Base-by-base conservation (phyloP, 2,797 vertebrate genomes). In the Borostomias antarcticus region DNA sequence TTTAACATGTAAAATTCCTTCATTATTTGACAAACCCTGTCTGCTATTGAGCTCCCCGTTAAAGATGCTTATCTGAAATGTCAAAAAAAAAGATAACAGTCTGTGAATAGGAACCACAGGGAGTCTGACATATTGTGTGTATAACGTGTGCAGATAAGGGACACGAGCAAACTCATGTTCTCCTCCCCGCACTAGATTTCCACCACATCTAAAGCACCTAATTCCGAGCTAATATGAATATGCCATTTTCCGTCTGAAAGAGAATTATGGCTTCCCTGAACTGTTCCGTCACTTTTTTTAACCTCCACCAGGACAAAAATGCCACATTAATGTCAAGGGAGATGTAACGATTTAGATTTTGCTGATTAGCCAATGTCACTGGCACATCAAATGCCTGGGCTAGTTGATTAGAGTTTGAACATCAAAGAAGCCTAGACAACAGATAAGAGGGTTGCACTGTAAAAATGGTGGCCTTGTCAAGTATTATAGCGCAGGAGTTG, bases 241-340 rank as follows among this genome's bases (percentile, higher is more conserved):
- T 89, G 88, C 82, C 86, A 86, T 72, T 85, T 84, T 73, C 72
- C 23, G 75, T 63, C 77, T 58, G 76, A 62, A 77, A 83, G 88
- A 88, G 88, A 88, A 88, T 82, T 84, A 83, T 78, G 74, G 79
- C 83, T 85, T 75, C 82, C 61, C 48, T 84, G 84, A 91, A 90
- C 85, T 76, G 79, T 79, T 82, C 79, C 25, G 59, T 76, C 85
- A 66, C 85, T 89, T 73, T 69, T 83, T 86, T n/a, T n/a, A n/a
- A 85, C 85, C 86, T 87, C 83, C 80, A 86, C 88, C 84, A 86
- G 73, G 74, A 84, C 89, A 93, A 93, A 93, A 93, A 93, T 93
- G 91, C 91, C 92, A 93, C 82, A 77, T 82, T 91, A 93, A 93
- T 93, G 92, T 93, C 92, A 93, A 82, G 81, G 75, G 77, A 93